Conservation (phyloP, 2,113 vertebrate species). For the Onychorhynchus coronatus region DNA sequence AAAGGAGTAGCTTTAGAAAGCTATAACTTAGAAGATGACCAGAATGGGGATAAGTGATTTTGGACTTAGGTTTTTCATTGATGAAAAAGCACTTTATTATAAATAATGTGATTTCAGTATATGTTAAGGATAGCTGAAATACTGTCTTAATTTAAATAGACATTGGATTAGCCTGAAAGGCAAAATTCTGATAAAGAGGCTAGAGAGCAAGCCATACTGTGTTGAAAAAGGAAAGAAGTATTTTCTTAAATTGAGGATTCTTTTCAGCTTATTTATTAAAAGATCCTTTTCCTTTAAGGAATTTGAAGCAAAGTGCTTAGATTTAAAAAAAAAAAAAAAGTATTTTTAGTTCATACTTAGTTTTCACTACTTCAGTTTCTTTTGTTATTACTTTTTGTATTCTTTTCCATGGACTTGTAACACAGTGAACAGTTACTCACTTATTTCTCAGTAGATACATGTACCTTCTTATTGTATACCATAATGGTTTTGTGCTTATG, state of each 20-base stretch:
- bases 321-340: neutral
- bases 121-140: neutral
- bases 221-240: neutral
- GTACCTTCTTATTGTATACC: neutral
- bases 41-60: neutral
- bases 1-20: conserved; percentile 35
- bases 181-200: neutral
- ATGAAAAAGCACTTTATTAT: neutral
- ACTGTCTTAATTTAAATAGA: neutral
- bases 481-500: neutral
- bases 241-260: neutral
- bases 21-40: conserved; percentile 44
- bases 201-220: neutral
- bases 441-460: neutral
- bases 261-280: neutral
- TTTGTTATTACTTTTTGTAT: neutral
- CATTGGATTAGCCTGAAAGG: neutral
- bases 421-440: neutral
- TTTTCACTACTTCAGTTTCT: neutral
- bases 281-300: neutral
- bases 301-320: neutral
- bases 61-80: neutral
- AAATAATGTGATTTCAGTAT: neutral
- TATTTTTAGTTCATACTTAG: neutral
- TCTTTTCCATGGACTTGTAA: neutral